A percentile compares a stretch with the other conserved stretches of the same genome.
phyloP scores from a whole-genome alignment of 2,113 vertebrate species.

The Oreochromis aureus region DNA sequence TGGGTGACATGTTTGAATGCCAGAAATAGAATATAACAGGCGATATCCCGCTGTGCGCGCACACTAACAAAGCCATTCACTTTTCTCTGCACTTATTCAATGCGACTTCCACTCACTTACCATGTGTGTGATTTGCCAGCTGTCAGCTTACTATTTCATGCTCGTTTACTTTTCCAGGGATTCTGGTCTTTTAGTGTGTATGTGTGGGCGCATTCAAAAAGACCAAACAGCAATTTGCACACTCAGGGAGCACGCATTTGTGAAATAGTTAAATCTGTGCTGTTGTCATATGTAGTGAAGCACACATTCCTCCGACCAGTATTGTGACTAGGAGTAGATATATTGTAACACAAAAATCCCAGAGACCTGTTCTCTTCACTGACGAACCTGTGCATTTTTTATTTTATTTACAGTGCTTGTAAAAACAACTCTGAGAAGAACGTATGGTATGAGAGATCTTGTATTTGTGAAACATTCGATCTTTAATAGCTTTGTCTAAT shows the following conservation, averaged over 20 bases:
- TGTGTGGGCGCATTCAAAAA: background rate
- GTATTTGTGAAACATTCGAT: background rate
- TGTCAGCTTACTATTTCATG: constrained; percentile 11
- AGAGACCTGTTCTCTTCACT: background rate
- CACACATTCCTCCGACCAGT: background rate
- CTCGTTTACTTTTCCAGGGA: background rate
- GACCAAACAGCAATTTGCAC: background rate
- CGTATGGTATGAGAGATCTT: background rate
- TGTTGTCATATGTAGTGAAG: background rate
- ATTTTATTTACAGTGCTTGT: background rate
- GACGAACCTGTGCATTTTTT: background rate
- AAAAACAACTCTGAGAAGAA: background rate
- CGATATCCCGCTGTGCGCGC: background rate
- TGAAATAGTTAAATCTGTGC: background rate
- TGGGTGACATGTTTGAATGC: background rate
- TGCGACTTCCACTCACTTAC: background rate
- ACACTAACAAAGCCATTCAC: constrained; percentile 12
- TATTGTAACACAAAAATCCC: background rate
- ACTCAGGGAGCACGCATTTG: background rate
- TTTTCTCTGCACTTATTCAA: background rate
- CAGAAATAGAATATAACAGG: constrained; percentile 10
- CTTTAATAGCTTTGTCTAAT: background rate
- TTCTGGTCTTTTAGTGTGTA: background rate
- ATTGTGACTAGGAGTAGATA: background rate
- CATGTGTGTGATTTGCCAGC: constrained; percentile 2